Conservation (phyloP, 2,888 invertebrate genomes). For the Apodemia mormo region DNA sequence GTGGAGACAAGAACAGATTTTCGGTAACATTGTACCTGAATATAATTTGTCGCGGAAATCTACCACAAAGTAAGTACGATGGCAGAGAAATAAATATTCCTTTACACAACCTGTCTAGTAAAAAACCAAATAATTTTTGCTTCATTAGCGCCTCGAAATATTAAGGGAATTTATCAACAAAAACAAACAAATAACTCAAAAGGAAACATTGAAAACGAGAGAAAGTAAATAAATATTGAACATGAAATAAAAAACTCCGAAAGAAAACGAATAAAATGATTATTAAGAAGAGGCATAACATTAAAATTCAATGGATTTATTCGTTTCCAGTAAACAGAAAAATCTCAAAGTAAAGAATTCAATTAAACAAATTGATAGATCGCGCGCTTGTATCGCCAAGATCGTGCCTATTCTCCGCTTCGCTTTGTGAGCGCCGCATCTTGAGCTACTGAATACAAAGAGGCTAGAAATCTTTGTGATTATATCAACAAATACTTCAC, state of each 20-base stretch:
- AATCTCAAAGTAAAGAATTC: slow-evolving; percentile 71
- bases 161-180: background rate
- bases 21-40: no score
- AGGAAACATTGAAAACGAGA: background rate
- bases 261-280: slow-evolving; percentile 22
- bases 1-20: no score
- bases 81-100: no score
- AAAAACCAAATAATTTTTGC: background rate
- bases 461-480: slow-evolving; percentile 52
- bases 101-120: no score
- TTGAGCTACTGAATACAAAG: slow-evolving; percentile 58
- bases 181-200: background rate
- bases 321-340: slow-evolving; percentile 57
- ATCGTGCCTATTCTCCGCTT: slow-evolving; percentile 33
- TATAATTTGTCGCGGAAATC: no score
- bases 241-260: slow-evolving; percentile 4
- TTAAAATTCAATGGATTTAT: slow-evolving; percentile 60
- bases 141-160: background rate
- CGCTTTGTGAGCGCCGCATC: slow-evolving; percentile 18
- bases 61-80: no score
- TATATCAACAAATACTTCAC: slow-evolving; percentile 32
- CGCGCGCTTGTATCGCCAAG: slow-evolving; percentile 40
- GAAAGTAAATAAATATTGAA: slow-evolving; percentile 6
- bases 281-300: slow-evolving; percentile 55
- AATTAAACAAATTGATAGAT: slow-evolving; percentile 78